Conservation (phyloP, 1,140 invertebrate genomes). For the Drosophila micromelanica region DNA sequence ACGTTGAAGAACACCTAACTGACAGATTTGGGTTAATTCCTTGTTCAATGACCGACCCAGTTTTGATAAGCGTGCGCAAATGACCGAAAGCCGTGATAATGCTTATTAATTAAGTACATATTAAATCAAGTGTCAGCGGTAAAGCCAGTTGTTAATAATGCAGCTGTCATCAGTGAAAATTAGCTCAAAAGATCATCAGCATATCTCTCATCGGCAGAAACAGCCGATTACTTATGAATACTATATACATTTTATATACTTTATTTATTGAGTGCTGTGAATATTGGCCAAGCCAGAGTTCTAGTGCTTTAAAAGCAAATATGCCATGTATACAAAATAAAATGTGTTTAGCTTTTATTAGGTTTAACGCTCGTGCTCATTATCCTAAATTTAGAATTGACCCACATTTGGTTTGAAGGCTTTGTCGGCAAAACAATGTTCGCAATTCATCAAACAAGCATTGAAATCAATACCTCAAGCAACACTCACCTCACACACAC, state of each 20-base stretch:
- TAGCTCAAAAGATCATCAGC: slow-evolving; percentile 25
- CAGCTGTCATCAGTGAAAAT: slow-evolving; percentile 40
- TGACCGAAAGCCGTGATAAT: slow-evolving; percentile 32
- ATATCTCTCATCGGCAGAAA: not conserved
- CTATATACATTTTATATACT: not conserved
- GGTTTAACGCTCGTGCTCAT: slow-evolving; percentile 17
- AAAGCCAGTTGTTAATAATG: slow-evolving; percentile 25
- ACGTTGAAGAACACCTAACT: slow-evolving; percentile 25
- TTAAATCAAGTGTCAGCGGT: slow-evolving; percentile 18
- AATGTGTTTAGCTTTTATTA: slow-evolving; percentile 19
- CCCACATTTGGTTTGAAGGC: slow-evolving; percentile 36
- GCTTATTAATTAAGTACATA: slow-evolving; percentile 18
- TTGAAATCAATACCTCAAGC: slow-evolving; percentile 47
- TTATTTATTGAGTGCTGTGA: not conserved
- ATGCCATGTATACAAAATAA: slow-evolving; percentile 6
- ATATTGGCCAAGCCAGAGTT: not conserved
- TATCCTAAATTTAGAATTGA: slow-evolving; percentile 60
- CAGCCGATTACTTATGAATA: not conserved
- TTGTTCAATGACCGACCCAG: slow-evolving; percentile 65
- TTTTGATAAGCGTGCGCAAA: slow-evolving; percentile 53
- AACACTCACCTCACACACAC: slow-evolving; percentile 12
- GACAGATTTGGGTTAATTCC: slow-evolving; percentile 75
- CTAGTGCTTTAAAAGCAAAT: not conserved
- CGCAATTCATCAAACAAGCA: slow-evolving; percentile 16
- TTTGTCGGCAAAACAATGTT: slow-evolving; percentile 4